Evolutionary conservation across 64 coral and sea anemone genomes (phyloP), one percentile per base, ranked within the genome.

Genomic region (Pachyseris speciosa): DNA sequence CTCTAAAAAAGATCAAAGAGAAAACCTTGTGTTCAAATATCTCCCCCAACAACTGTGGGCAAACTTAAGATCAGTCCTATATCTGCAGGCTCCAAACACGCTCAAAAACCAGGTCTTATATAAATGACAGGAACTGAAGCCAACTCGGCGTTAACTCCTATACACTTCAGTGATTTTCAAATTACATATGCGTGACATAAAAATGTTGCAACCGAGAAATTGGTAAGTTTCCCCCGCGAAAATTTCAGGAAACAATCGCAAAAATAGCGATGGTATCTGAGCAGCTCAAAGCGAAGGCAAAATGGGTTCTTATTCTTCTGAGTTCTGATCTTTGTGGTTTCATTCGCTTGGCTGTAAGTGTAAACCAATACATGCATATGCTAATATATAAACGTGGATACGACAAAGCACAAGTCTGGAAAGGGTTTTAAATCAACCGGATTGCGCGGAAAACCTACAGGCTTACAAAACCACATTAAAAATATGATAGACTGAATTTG

Each of bases 291-390:
- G 0, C 1, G 15, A 25, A 2, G 10, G 63, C n/a, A 37, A 19
- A 5, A 32, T 9, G 7, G 28, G 7, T 34, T 57, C 37, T 79
- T 19, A 15, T 31, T 79, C 16, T 31, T 33, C 58, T 79, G 19
- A 47, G 0, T 16, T 59, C 30, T 19, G n/a, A 42, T 66, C 42
- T 69, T 27, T 59, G 27, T 28, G 64, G 39, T 71, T 75, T 52
- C 59, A 78, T 78, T 87, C 86, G 74, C 69, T 93, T 87, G 29
- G 64, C 74, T 72, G 81, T 60, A 88, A 87, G 72, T 93, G 64
- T 83, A 41, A 86, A 73, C 57, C 53, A 79, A 81, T 74, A 70
- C 55, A 55, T 48, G 37, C 48, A 93, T 88, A 93, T 93, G 85
- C 43, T 84, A 84, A 91, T 87, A 71, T 19, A 52, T 74, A 60